Percentiles rank a stretch among this genome's conserved stretches.
These are phyloP conservation scores for Phaedon cochleariae DNA, from an alignment of 2,888 invertebrate genomes.

Conservation along the genomic window DNA sequence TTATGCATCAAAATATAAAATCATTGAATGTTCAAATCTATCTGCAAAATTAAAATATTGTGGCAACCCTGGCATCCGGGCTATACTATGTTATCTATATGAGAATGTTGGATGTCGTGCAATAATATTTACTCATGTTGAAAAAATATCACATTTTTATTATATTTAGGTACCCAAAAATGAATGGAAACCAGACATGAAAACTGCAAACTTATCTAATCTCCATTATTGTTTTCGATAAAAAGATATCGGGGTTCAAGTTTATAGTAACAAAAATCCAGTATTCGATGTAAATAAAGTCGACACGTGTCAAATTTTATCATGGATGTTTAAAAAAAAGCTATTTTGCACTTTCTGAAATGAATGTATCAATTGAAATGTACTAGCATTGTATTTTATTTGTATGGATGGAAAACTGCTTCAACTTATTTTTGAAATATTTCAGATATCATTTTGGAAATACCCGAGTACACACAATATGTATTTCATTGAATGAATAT, in stretches of 20 bases:
- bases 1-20: too few species aligned
- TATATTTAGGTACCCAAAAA: not conserved
- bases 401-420: too few species aligned
- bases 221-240: slow-evolving; percentile 22
- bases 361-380: not conserved
- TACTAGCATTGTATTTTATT: too few species aligned
- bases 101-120: not conserved
- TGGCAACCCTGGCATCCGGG: not conserved
- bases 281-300: not conserved
- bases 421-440: too few species aligned
- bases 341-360: not conserved
- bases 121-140: not conserved
- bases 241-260: slow-evolving; percentile 26
- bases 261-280: slow-evolving; percentile 23
- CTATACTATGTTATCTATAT: not conserved
- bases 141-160: not conserved
- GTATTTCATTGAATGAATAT: too few species aligned
- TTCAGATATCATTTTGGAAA: too few species aligned
- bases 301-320: not conserved
- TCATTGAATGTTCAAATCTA: too few species aligned
- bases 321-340: not conserved
- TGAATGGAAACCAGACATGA: not conserved
- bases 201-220: not conserved
- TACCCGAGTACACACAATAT: too few species aligned
- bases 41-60: not conserved